Base-by-base conservation (phyloP, 2,113 vertebrate species). In the Axis porcinus region DNA sequence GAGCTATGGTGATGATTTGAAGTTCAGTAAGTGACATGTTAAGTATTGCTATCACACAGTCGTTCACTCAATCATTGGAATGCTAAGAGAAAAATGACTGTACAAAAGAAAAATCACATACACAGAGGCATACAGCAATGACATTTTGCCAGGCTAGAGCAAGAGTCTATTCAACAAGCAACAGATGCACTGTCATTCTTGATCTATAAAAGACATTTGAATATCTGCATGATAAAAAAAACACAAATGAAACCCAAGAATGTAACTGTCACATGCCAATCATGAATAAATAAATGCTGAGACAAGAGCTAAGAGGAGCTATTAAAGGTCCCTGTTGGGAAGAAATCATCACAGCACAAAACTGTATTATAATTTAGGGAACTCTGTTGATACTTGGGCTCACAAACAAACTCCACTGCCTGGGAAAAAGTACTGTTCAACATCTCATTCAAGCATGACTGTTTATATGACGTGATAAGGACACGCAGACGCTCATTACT, bases 141-240 rank as follows among this genome's bases (percentile, higher is more conserved):
- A 55, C 76, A 55, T 36, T 94, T 89, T 83, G 40, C 87, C 79
- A 98, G 89, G 47, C 98, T 91, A 96, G 95, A 95, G 15, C n/a
- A 60, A 86, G 30, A 97, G 47, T 82, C 23, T 7, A 2, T 70
- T 97, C 79, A 94, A 91, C 7, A 96, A 95, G 19, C 36, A 91
- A n/a, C 74, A 97, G 89, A 97, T 74, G 64, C 5, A 81, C 83
- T 6, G 60, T 33, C n/a, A 87, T 96, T 97, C 81, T 4, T 8
- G 2, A 57, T 58, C 64, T 62, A 27, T 40, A 93, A 94, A 83
- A 96, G 83, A 97, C 96, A 97, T 54, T 85, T 54, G 64, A 97
- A 96, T n/a, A 89, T 82, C 94, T 0, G 4, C 84, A 43, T 21
- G 82, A 92, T 78, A n/a, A 3, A 96, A 93, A n/a, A 91, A 85